Conservation (phyloP, 2,113 vertebrate genomes). For the Choloepus hoffmanni region DNA sequence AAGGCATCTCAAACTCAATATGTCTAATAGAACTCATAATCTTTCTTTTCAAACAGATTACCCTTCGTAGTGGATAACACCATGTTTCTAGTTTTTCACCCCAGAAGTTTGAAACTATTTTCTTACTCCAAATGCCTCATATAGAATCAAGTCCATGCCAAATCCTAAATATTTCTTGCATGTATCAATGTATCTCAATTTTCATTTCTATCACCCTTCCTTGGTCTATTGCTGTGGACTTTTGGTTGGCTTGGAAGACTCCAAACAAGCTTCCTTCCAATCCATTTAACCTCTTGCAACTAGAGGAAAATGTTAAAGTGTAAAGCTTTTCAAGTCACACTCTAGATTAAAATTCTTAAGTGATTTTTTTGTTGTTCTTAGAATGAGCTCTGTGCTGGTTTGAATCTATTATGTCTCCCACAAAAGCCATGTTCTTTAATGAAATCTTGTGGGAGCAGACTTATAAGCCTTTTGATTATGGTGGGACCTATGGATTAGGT, state of each 20-base stretch:
- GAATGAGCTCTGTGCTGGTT: too few relatives aligned
- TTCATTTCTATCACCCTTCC: background rate
- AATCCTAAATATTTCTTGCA: background rate
- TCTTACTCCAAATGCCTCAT: background rate
- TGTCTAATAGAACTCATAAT: background rate
- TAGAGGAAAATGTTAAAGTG: background rate
- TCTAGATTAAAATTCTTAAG: background rate
- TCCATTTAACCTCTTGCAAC: background rate
- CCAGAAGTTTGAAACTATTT: background rate
- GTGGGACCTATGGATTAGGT: too few relatives aligned
- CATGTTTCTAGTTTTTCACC: background rate
- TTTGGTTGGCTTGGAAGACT: background rate
- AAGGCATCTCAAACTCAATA: background rate
- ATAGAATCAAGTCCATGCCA: background rate
- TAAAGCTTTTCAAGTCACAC: background rate
- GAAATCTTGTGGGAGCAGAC: too few relatives aligned
- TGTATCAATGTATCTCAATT: background rate
- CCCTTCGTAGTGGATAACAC: background rate
- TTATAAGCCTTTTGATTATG: too few relatives aligned
- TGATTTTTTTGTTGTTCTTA: background rate
- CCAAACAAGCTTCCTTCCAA: background rate
- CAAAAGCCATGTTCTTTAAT: too few relatives aligned
- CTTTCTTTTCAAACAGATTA: background rate
- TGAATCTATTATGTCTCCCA: too few relatives aligned
- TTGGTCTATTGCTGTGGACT: background rate